Evolutionary conservation across 1,140 invertebrate genomes (phyloP).

Genomic region (Lucilia sericata): DNA sequence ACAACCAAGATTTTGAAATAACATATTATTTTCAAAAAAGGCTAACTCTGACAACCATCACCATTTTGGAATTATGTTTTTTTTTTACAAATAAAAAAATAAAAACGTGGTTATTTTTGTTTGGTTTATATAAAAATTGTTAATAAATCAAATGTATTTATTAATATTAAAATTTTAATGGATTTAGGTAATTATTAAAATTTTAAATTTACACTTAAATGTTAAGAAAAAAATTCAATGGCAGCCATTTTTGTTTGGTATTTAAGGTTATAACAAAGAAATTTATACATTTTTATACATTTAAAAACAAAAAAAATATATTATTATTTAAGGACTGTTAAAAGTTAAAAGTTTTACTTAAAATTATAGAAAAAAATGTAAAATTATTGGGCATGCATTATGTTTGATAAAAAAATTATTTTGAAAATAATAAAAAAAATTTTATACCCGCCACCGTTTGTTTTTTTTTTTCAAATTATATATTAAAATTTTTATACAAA

Average conservation of each 20-base stretch:
- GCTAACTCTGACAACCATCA: neutral
- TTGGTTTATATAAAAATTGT: slow-evolving; percentile 33
- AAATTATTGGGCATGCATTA: slow-evolving; percentile 27
- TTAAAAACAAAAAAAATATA: neutral
- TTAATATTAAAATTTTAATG: slow-evolving; percentile 37
- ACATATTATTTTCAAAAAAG: slow-evolving; percentile 18
- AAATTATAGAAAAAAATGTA: neutral
- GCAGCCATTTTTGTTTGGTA: slow-evolving; percentile 37
- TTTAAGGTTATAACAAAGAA: neutral
- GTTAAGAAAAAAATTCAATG: slow-evolving; percentile 37
- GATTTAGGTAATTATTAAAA: neutral
- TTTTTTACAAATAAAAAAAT: slow-evolving; percentile 35
- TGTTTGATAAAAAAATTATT: neutral
- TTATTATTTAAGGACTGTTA: neutral
- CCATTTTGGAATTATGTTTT: neutral
- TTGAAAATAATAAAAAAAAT: neutral
- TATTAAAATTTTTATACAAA: neutral
- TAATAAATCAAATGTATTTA: slow-evolving; percentile 42
- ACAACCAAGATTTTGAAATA: slow-evolving; percentile 46
- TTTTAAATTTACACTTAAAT: slow-evolving; percentile 25
- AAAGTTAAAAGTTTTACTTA: slow-evolving; percentile 5
- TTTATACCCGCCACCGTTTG: slow-evolving; percentile 24
- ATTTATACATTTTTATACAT: slow-evolving; percentile 1
- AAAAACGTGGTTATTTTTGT: slow-evolving; percentile 20
- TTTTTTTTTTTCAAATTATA: neutral